Evolutionary conservation across 2,113 vertebrate genomes (phyloP), one percentile per base, ranked within the genome.

Genomic region (Nannobrachium achirus): DNA sequence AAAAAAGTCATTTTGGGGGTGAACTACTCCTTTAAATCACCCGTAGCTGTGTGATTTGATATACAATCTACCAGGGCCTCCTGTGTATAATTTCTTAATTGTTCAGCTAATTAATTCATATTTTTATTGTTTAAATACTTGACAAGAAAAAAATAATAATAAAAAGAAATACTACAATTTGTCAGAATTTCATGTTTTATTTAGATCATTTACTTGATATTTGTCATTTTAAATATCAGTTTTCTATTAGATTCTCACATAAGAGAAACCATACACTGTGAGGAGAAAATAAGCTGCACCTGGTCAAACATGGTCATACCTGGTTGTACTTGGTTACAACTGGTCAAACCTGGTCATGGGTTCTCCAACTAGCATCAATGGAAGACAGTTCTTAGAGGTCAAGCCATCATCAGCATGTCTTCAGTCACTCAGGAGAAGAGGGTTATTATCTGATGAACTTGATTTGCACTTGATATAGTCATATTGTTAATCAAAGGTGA

Each of bases 361-460:
- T 41, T 61, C 66, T 82, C 79, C 53, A 75, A 42, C 66, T 74
- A 57, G 42, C 46, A 71, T 73, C 16, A 78, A 55, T 78, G 77
- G 82, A 86, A 89, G 84, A 85, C 74, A n/a, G 53, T 38, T 20
- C 66, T 58, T 52, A 73, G 40, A 76, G 44, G 56, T 65, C 41
- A 55, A 66, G n/a, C n/a, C n/a, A 70, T 55, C 64, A 33, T 16
- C 20, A 13, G 41, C 25, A 50, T 4, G 59, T 69, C 51, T 79
- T 68, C 50, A 71, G 50, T 66, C 11, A 48, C 25, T 56, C 48
- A 48, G 59, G 61, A 63, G 73, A 40, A 51, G 3, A 57, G 18
- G 16, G 45, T 56, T 63, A 57, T 1, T 25, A 33, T 33, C 25
- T 8, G 2, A 52, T 13, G 61, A 53, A 67, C 49, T 56, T 67